Conservation (phyloP, 2,113 vertebrate species). For the Lepisosteus osseus region DNA sequence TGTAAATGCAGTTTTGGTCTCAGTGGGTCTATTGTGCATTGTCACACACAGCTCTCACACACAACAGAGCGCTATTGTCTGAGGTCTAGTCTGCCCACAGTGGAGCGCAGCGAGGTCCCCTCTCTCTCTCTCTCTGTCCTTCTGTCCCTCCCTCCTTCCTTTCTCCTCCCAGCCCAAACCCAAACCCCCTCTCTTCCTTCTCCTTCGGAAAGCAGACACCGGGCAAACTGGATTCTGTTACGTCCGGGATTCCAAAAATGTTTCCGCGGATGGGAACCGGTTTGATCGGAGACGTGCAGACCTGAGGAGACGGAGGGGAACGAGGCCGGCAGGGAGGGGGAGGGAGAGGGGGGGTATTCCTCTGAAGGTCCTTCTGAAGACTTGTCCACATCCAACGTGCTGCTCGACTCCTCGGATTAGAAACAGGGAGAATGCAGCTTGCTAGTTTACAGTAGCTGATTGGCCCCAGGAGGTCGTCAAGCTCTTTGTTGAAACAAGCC, state of each 20-base stretch:
- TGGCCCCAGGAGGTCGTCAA: too few species aligned
- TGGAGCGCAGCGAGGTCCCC: conserved; percentile 26
- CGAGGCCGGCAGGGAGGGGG: too few species aligned
- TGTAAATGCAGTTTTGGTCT: conserved; percentile 16
- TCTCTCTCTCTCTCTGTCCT: conserved; percentile 10
- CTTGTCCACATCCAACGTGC: too few species aligned
- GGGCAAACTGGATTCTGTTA: conserved; percentile 30
- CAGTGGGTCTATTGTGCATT: conserved; percentile 30
- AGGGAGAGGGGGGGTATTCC: too few species aligned
- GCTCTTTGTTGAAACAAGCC: too few species aligned
- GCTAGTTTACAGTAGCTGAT: too few species aligned
- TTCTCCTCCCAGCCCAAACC: conserved; percentile 23
- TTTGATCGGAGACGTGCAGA: neutral
- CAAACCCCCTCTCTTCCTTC: conserved; percentile 17
- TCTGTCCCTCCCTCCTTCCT: conserved; percentile 1
- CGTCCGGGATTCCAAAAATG: conserved; percentile 42
- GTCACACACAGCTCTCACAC: conserved; percentile 16
- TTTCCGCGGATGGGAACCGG: conserved; percentile 13
- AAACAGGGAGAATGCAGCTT: too few species aligned
- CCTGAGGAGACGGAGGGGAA: too few species aligned
- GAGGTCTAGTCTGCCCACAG: conserved; percentile 23
- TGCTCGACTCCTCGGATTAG: too few species aligned
- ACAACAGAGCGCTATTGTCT: conserved; percentile 38
- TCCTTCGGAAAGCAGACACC: conserved; percentile 18
- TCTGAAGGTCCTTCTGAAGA: too few species aligned